phyloP scores from a whole-genome alignment of 2,888 invertebrate species.

The Bhutanitis thaidina region DNA sequence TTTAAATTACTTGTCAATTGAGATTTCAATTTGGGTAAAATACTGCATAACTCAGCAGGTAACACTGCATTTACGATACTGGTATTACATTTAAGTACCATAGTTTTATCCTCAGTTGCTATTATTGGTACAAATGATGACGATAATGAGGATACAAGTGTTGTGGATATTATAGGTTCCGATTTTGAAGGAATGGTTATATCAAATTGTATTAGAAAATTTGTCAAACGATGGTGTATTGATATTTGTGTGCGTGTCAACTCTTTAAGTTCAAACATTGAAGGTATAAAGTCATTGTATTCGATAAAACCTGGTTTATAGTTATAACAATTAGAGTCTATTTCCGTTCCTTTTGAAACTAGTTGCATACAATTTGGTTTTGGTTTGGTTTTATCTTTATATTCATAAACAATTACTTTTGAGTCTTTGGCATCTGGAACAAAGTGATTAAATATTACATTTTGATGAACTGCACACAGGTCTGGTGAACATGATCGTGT shows the following conservation, averaged over 20 bases:
- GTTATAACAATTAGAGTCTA: neutral
- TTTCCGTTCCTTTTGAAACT: conserved; percentile 2
- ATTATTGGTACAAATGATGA: conserved; percentile 36
- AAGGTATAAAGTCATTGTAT: conserved; percentile 28
- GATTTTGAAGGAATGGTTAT: conserved; percentile 39
- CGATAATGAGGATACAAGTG: conserved; percentile 33
- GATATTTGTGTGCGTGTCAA: conserved; percentile 48
- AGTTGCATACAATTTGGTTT: neutral
- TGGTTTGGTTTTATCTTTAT: neutral
- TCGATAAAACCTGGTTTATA: conserved; percentile 54
- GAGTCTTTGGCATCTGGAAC: conserved; percentile 38
- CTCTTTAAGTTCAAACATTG: conserved; percentile 44
- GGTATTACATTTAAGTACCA: conserved; percentile 54
- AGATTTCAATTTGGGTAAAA: conserved; percentile 54
- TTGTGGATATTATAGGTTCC: conserved; percentile 23
- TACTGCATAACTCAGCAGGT: conserved; percentile 62
- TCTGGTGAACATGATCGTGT: too few relatives aligned
- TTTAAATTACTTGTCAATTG: conserved; percentile 35
- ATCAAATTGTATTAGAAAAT: conserved; percentile 60
- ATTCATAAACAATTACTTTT: conserved; percentile 34
- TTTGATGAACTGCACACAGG: too few relatives aligned
- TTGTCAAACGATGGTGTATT: conserved; percentile 54
- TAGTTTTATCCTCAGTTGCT: conserved; percentile 39
- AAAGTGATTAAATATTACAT: neutral
- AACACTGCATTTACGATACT: conserved; percentile 54